Evolutionary conservation across 2,888 invertebrate genomes (phyloP).

Genomic region (Ophion obscuratus): DNA sequence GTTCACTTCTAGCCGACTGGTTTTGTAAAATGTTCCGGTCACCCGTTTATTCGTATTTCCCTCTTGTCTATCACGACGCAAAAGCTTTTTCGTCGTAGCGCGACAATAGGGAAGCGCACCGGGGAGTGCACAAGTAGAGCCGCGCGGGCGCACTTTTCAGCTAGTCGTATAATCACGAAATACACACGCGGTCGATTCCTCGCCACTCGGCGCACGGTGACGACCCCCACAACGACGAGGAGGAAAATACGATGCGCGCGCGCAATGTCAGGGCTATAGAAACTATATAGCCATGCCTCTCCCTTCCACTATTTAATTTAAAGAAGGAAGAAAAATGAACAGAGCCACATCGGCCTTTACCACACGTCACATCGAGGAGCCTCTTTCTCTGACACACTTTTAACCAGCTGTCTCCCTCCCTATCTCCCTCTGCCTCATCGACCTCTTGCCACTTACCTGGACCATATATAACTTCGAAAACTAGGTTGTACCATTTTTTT

Average conservation of each 20-base stretch:
- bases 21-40: background rate
- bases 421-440: background rate
- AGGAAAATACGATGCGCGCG: conserved; percentile 68
- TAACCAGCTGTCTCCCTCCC: conserved; percentile 30
- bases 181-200: conserved; percentile 75
- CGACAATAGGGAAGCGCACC: conserved; percentile 18
- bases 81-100: background rate
- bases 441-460: conserved; percentile 21
- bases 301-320: conserved; percentile 49
- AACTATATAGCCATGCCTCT: conserved; percentile 58
- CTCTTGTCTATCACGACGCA: background rate
- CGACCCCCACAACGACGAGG: conserved; percentile 24
- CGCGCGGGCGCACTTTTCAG: conserved; percentile 62
- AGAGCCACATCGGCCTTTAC: conserved; percentile 50
- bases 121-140: conserved; percentile 54
- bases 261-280: conserved; percentile 80
- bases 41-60: too few relatives aligned
- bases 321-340: conserved; percentile 3
- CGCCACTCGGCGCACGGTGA: conserved; percentile 46
- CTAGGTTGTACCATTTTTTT: conserved; percentile 69
- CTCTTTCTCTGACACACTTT: conserved; percentile 68
- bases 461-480: conserved; percentile 57
- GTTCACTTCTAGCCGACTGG: background rate
- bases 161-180: conserved; percentile 60
- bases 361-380: conserved; percentile 20